Evolutionary conservation across 2,888 invertebrate genomes (phyloP).

Genomic region (Toxonevra muliebris): DNA sequence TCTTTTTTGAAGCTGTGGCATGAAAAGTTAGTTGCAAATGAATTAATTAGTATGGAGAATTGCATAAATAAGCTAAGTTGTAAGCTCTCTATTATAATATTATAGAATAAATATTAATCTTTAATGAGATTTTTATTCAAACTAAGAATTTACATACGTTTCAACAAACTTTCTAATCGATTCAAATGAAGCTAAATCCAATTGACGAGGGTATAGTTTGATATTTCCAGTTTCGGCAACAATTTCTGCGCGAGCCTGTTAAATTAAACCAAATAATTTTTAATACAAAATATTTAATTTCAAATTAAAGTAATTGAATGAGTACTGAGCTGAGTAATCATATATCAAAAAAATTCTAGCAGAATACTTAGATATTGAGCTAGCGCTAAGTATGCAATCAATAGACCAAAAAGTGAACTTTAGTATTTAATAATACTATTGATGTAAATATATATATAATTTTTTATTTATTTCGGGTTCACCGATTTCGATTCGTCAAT

Average conservation of each 20-base stretch:
- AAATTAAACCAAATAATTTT: neutral
- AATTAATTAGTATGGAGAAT: constrained; percentile 45
- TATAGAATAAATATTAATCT: no score
- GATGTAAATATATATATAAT: no score
- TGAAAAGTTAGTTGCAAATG: constrained; percentile 68
- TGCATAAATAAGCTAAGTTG: neutral
- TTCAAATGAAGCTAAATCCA: constrained; percentile 65
- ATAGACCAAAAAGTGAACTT: neutral
- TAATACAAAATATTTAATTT: neutral
- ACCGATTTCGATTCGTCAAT: no score
- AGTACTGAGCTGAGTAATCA: no score
- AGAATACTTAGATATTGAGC: no score
- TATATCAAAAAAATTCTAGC: no score
- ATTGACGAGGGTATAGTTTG: constrained; percentile 70
- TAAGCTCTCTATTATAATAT: no score
- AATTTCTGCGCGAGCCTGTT: constrained; percentile 71
- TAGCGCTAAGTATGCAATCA: neutral
- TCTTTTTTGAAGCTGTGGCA: constrained; percentile 50
- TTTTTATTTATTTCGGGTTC: no score
- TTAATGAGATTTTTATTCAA: no score
- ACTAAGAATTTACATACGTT: constrained; percentile 61
- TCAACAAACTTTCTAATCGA: constrained; percentile 69
- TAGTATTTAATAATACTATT: neutral
- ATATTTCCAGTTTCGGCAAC: constrained; percentile 77
- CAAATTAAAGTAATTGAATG: no score